Evolutionary conservation across 2,113 vertebrate genomes (phyloP).

Genomic region (Phoenicopterus ruber): DNA sequence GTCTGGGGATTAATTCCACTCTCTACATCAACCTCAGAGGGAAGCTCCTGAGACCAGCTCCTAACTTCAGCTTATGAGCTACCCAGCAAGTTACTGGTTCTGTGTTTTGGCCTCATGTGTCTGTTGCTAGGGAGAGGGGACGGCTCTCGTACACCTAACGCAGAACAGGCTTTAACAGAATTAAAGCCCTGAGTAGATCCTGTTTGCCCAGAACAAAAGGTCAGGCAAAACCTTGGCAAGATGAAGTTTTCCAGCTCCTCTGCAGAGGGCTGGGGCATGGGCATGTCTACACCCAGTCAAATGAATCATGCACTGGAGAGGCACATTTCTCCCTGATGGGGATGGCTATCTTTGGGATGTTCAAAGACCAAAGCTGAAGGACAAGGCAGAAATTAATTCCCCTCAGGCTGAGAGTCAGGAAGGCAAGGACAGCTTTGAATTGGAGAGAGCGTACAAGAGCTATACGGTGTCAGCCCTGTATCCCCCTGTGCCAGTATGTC

Average conservation of each 20-base stretch:
- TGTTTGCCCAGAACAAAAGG: slow-evolving; percentile 28
- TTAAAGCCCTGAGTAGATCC: neutral
- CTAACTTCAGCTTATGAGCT: neutral
- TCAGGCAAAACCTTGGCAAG: slow-evolving; percentile 9
- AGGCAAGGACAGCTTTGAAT: neutral
- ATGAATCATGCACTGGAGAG: neutral
- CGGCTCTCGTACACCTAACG: neutral
- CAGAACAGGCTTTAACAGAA: neutral
- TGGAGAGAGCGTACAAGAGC: neutral
- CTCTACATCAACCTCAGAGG: neutral
- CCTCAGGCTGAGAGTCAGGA: neutral
- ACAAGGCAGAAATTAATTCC: neutral
- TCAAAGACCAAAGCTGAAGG: neutral
- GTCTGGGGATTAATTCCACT: neutral
- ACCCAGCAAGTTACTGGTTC: neutral
- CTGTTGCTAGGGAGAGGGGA: slow-evolving; percentile 21
- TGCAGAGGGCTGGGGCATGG: neutral
- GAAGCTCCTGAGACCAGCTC: neutral
- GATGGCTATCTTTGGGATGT: neutral
- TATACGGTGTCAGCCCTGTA: neutral
- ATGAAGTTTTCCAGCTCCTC: slow-evolving; percentile 12
- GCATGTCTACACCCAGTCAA: neutral
- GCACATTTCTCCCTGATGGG: neutral
- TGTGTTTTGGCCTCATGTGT: slow-evolving; percentile 19
- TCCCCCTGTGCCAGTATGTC: neutral